Evolutionary conservation across 1,140 invertebrate species (phyloP), one percentile per base, ranked within the genome.

Genomic region (Proctacanthus coquilletti): DNA sequence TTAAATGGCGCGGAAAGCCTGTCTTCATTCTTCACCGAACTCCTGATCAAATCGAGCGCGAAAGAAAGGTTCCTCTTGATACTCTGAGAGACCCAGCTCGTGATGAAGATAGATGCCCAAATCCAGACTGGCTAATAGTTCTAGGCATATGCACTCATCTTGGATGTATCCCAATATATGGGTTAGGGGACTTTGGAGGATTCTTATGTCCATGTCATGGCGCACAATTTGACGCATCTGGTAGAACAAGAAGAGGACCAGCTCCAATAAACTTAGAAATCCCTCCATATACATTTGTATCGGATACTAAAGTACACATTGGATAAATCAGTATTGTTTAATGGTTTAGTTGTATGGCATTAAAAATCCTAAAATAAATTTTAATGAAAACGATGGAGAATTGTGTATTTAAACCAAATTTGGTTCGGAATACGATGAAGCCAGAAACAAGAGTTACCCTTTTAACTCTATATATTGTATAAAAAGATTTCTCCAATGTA

Each of bases 151-250:
- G 88, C 61, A 93, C 88, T 34, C 88, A 93, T 69, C 66, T 93
- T 39, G 87, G 85, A 44, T 87, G 84, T 63, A 74, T 88, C 17
- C 83, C 83, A 29, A 76, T 87, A 47, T 72, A 82, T 5, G 77
- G 85, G 53, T 70, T 78, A 34, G 82, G 86, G 30, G 84, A 70
- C 50, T 70, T 64, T 49, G 71, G 72, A 2, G 85, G 87, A 13
- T 91, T 85, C 51, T 92, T 85, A 53, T 93, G 88, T 53, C 87
- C 88, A 1, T 93, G 87, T 56, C 89, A 94, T 50, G 86, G 86
- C 18, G 91, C 86, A 40, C 86, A 93, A 59, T 94, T 85, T 52
- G 87, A 92, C 56, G 75, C 72, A 13, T 73, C 84, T 23, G 88
- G 85, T 3, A 31, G 39, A 19, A 34, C 35, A 17, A 31, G 84